Evolutionary conservation across 2,888 invertebrate genomes (phyloP), one percentile per base, ranked within the genome.

Genomic region (Dromius quadrimaculatus): DNA sequence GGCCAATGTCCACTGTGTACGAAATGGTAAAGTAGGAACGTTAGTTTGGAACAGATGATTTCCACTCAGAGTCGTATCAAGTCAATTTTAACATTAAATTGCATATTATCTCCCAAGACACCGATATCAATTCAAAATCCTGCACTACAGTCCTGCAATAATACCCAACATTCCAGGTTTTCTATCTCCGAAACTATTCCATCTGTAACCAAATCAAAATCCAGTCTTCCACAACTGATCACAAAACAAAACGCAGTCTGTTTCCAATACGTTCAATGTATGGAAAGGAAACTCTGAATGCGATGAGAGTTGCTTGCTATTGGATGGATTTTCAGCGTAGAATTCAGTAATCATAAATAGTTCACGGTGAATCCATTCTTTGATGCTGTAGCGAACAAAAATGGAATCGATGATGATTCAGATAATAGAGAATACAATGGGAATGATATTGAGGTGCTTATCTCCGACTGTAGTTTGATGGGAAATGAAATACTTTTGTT

Each of bases 281-380:
- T 63, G 15, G 63, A 28, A 45, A 13, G 15, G 61, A 32, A 34
- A 32, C 15, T 17, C 45, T 32, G 45, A 63, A 45, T n/a, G n/a
- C n/a, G n/a, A n/a, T n/a, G n/a, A 63, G 45, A 45, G 63, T 63
- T 63, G 13, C 36, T 32, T 36, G 28, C 47, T 20, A 20, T 6
- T 47, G 22, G 20, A 20, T n/a, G 28, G 9, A n/a, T n/a, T n/a
- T n/a, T n/a, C n/a, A n/a, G n/a, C n/a, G n/a, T n/a, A n/a, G n/a
- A n/a, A 15, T 63, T 28, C 63, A 63, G 45, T 63, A 63, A 63
- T 63, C 63, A 63, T 63, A 63, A 63, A 63, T 63, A 63, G 45
- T 45, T 28, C 28, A 17, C 38, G 19, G 36, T 34, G 17, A 38
- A 9, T 8, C 50, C 50, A 13, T 5, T 11, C 17, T 34, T 61